Evolutionary conservation across 1,140 invertebrate species (phyloP), one percentile per base, ranked within the genome.

Genomic region (Oedothorax gibbosus): DNA sequence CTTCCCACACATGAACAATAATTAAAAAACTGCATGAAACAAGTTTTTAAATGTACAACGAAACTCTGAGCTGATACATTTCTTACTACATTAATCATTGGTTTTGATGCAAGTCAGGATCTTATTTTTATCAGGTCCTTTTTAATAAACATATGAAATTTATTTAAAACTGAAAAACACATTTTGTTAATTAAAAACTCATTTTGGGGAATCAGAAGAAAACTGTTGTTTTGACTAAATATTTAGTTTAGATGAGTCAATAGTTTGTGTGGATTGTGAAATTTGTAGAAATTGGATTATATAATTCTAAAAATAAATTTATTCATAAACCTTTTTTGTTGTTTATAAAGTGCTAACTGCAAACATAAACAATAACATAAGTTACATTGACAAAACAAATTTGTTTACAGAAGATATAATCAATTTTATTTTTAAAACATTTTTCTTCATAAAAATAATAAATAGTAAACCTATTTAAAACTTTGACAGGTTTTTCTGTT

Each of bases 221-320:
- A 2, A 35, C 35, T 35, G 35, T n/a, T n/a, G n/a, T 35, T 1
- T 35, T 35, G 35, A 35, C 35, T 5, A 53, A 51, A 15, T 71
- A 18, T 71, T 10, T 54, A 51, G 7, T n/a, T 54, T n/a, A 18
- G 50, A 18, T 2, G 20, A 71, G 54, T 49, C n/a, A 51, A 20
- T 53, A 71, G 7, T 71, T 9, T 71, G 54, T 71, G 69, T 71
- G 69, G 54, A 20, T 53, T 11, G 35, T 71, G 69, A 18, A 71
- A 71, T 71, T 71, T 71, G 69, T 53, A 53, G 54, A 71, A 71
- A 53, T 53, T 71, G 51, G 49, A 71, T 6, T 50, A 12, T 51
- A n/a, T 71, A 18, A 71, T 21, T 75, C 21, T n/a, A 75, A 75
- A 75, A 75, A 75, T 75, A 75, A 75, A 75, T 75, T 75, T 75